Conservation (phyloP, 2,888 invertebrate genomes). For the Cryptophagus acutangulus region DNA sequence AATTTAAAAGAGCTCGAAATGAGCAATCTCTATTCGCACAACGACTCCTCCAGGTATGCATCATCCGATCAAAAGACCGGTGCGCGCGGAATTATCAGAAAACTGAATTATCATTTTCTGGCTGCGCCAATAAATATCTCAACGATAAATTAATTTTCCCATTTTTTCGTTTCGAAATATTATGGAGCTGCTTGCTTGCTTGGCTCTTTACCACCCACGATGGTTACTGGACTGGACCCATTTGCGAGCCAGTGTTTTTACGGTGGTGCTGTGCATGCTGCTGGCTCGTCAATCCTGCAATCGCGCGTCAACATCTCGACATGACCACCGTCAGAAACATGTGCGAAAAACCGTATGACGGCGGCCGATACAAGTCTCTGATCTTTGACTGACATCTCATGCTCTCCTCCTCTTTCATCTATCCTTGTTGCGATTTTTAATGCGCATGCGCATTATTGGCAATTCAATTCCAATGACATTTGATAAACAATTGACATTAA, state of each 20-base stretch:
- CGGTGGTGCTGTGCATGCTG: conserved; percentile 16
- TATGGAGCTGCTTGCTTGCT: too few relatives aligned
- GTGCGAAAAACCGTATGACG: conserved; percentile 39
- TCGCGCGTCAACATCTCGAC: conserved; percentile 46
- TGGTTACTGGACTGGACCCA: conserved; percentile 22
- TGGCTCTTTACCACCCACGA: conserved; percentile 26
- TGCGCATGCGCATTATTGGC: too few relatives aligned
- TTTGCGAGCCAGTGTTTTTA: conserved; percentile 18
- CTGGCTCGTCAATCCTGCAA: conserved; percentile 44
- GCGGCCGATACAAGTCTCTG: conserved; percentile 27
- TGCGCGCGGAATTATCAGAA: conserved; percentile 42
- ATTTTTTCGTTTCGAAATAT: too few relatives aligned
- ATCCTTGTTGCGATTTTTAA: too few relatives aligned
- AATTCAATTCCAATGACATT: too few relatives aligned
- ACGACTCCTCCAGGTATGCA: conserved; percentile 35
- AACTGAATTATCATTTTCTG: conserved; percentile 46
- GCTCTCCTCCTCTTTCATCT: too few relatives aligned
- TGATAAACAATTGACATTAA: too few relatives aligned
- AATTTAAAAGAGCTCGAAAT: conserved; percentile 43
- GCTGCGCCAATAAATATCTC: too few relatives aligned
- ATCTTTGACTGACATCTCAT: conserved; percentile 29
- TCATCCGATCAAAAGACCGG: conserved; percentile 43
- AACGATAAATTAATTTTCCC: too few relatives aligned
- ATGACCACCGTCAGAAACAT: conserved; percentile 42
- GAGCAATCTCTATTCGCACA: conserved; percentile 46